A percentile compares a stretch with the other conserved stretches of the same genome.
Evolutionary conservation across 1,140 invertebrate species (phyloP).

Genomic region (Zaprionus taronus): DNA sequence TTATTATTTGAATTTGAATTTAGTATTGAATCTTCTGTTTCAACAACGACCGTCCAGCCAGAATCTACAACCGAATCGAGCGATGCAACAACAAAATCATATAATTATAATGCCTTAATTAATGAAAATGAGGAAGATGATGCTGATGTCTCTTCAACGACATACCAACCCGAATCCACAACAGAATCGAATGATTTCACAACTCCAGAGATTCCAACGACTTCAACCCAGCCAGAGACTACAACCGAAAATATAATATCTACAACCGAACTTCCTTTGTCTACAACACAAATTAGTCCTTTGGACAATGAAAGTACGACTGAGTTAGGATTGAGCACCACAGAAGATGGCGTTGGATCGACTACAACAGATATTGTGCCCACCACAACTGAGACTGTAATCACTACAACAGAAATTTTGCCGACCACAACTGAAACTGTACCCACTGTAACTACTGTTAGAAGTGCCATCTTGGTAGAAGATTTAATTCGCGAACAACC

Average conservation of each 20-base stretch:
- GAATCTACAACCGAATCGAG: background rate
- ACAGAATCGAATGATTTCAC: background rate
- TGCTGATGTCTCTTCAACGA: background rate
- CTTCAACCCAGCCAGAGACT: background rate
- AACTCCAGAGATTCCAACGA: background rate
- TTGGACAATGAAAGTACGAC: background rate
- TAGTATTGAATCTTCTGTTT: background rate
- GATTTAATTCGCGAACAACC: constrained; percentile 43
- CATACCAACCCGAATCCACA: background rate
- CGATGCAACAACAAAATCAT: background rate
- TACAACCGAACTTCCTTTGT: background rate
- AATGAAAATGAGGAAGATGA: too few relatives aligned
- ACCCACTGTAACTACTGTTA: background rate
- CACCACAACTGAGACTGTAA: constrained; percentile 3
- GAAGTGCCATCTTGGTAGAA: constrained; percentile 11
- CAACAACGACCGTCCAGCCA: background rate
- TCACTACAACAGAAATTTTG: background rate
- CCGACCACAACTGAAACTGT: constrained; percentile 23
- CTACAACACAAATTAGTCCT: background rate
- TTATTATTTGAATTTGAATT: too few relatives aligned
- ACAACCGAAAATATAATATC: background rate
- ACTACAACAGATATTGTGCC: constrained; percentile 2
- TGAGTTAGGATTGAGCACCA: constrained; percentile 1
- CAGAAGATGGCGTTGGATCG: background rate
- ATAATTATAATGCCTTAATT: too few relatives aligned